A percentile compares a stretch with the other conserved stretches of the same genome.
phyloP scores from a whole-genome alignment of 2,888 invertebrate genomes.

The Sminthurides aquaticus region DNA sequence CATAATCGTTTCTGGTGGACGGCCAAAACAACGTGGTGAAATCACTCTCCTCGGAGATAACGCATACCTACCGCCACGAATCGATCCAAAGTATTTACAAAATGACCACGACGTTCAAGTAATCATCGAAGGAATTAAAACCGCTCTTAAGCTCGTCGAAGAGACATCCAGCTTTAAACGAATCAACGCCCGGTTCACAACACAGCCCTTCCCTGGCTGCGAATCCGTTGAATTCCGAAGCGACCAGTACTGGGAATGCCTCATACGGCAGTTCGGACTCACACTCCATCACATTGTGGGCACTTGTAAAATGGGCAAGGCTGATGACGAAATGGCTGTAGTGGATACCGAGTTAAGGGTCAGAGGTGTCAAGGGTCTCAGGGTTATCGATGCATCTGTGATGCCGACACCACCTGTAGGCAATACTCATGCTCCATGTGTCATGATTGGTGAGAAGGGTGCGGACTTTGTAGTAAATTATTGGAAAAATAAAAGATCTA shows the following conservation, averaged over 20 bases:
- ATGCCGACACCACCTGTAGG: background rate
- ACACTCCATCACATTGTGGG: slow-evolving; percentile 36
- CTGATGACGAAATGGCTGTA: slow-evolving; percentile 25
- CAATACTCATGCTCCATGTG: slow-evolving; percentile 6
- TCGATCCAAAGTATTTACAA: slow-evolving; percentile 40
- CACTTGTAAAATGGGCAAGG: slow-evolving; percentile 28
- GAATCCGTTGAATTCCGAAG: slow-evolving; percentile 27
- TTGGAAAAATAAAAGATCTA: too few species aligned
- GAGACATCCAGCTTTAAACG: background rate
- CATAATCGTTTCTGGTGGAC: slow-evolving; percentile 34
- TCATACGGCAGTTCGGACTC: slow-evolving; percentile 27
- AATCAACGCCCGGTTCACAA: slow-evolving; percentile 5
- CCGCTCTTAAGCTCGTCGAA: slow-evolving; percentile 1
- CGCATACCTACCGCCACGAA: slow-evolving; percentile 25
- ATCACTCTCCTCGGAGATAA: slow-evolving; percentile 26
- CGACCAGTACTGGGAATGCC: slow-evolving; percentile 35
- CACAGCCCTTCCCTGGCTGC: slow-evolving; percentile 28
- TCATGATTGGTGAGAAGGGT: slow-evolving; percentile 11
- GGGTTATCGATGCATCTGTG: slow-evolving; percentile 4
- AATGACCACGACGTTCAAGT: slow-evolving; percentile 32
- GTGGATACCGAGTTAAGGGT: background rate
- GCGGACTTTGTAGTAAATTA: too few species aligned
- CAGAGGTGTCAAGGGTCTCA: too few species aligned
- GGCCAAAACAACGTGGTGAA: slow-evolving; percentile 31
- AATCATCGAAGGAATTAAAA: slow-evolving; percentile 23